phyloP scores from a whole-genome alignment of 2,888 invertebrate species.

The Cloeon dipterum region DNA sequence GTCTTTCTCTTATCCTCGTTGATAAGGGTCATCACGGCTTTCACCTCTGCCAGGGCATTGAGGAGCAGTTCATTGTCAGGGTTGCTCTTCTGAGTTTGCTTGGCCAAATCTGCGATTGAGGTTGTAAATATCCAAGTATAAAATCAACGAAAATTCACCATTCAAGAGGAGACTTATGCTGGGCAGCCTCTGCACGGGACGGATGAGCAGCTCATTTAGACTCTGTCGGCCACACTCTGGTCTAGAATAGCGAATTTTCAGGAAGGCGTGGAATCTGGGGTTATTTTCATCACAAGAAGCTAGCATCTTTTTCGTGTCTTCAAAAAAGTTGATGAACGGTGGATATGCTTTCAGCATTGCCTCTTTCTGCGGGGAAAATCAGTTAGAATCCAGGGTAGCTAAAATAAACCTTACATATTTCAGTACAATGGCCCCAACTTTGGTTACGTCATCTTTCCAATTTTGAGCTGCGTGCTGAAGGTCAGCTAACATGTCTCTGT shows the following conservation, averaged over 20 bases:
- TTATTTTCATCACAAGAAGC: constrained; percentile 75
- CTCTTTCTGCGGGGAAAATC: constrained; percentile 1
- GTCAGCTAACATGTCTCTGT: constrained; percentile 46
- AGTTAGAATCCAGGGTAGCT: constrained; percentile 1
- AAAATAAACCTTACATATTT: constrained; percentile 32
- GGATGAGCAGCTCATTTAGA: constrained; percentile 84
- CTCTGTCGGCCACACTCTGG: constrained; percentile 93
- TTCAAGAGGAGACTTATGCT: constrained; percentile 85
- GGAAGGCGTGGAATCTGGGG: constrained; percentile 93
- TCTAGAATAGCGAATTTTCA: constrained; percentile 82
- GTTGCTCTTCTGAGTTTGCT: constrained; percentile 72
- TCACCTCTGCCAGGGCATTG: constrained; percentile 64
- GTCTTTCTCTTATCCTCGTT: constrained; percentile 96
- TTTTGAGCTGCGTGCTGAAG: constrained; percentile 38
- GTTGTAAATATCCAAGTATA: background rate
- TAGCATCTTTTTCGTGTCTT: constrained; percentile 87
- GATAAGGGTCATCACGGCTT: constrained; percentile 87
- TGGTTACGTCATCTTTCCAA: constrained; percentile 68
- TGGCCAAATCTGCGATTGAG: constrained; percentile 53
- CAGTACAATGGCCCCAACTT: constrained; percentile 66
- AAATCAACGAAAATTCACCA: too few relatives aligned
- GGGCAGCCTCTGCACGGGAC: constrained; percentile 93
- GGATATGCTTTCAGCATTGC: constrained; percentile 64
- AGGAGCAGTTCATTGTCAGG: constrained; percentile 69
- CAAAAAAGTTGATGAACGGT: constrained; percentile 95